Evolutionary conservation across 2,113 vertebrate species (phyloP), one percentile per base, ranked within the genome.

Genomic region (Balaeniceps rex): DNA sequence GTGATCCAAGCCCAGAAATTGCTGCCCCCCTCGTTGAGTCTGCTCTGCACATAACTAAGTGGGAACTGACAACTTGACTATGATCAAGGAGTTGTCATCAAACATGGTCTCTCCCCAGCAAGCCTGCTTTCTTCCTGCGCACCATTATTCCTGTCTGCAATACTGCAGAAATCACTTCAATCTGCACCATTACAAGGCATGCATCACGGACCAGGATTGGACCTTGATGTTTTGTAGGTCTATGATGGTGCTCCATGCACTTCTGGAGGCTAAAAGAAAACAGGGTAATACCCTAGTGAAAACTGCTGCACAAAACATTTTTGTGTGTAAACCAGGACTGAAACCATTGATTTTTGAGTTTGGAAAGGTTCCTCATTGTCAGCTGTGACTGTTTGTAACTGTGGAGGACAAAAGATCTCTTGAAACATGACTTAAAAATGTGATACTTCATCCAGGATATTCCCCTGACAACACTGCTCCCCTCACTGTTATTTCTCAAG

Each of bases 1-100:
- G 47, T 21, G 19, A 34, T 69, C 40, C 51, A 82, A 83, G 47
- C 16, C 47, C 55, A 94, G 69, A 77, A 93, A 75, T 22, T 44
- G 60, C 42, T 74, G 42, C 13, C 12, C 34, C 5, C 34, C 14
- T 46, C 4, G 0, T 36, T 1, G 0, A 49, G 33, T 38, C 47
- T 63, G 78, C 47, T 52, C 29, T 61, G 22, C n/a, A 52, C 2
- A 1, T 63, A 78, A 64, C 34, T 40, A 78, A 29, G 49, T 64
- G 47, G 52, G 81, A 90, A 90, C 46, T 23, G 9, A 51, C 18
- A 42, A 47, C 22, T 18, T 55, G 8, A 46, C 29, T 52, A 12
- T 46, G 21, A 33, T 46, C 24, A 64, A 80, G 46, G 23, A 83
- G 29, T 8, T 51, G 29, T n/a, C 74, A 51, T 52, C 42, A 61